Conservation (phyloP, 2,113 vertebrate species). For the Cyprinodon brontotheroides region DNA sequence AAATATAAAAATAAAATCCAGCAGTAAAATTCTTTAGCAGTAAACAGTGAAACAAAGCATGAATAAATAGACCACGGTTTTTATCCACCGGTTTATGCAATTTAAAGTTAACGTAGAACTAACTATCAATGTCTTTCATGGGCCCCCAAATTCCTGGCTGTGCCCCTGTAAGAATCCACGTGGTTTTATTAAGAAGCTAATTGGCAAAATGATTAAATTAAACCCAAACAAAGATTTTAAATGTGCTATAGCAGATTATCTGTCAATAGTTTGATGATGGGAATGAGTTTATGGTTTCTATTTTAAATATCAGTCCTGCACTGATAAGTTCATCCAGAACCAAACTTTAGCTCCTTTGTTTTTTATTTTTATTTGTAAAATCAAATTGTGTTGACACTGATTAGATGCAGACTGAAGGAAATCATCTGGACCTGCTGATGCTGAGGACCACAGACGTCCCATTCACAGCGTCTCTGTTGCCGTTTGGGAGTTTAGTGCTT, state of each 20-base stretch:
- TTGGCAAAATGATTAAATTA: too few species aligned
- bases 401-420: constrained; percentile 32
- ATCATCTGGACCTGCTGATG: constrained; percentile 29
- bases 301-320: background rate
- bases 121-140: too few species aligned
- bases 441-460: constrained; percentile 23
- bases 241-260: background rate
- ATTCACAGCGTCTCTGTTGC: constrained; percentile 27
- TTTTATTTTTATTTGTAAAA: constrained; percentile 12
- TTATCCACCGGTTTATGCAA: too few species aligned
- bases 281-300: background rate
- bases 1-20: too few species aligned
- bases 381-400: background rate
- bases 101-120: too few species aligned
- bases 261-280: background rate
- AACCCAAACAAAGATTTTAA: too few species aligned
- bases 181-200: too few species aligned
- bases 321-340: constrained; percentile 18
- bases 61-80: too few species aligned
- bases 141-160: too few species aligned
- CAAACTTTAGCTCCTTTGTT: constrained; percentile 11
- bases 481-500: constrained; percentile 35
- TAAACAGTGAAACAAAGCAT: too few species aligned
- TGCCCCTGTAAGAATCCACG: too few species aligned
- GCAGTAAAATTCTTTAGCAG: too few species aligned